A percentile compares a stretch with the other conserved stretches of the same genome.
Conservation (phyloP, 2,113 vertebrate genomes). For the Cettia cetti region DNA sequence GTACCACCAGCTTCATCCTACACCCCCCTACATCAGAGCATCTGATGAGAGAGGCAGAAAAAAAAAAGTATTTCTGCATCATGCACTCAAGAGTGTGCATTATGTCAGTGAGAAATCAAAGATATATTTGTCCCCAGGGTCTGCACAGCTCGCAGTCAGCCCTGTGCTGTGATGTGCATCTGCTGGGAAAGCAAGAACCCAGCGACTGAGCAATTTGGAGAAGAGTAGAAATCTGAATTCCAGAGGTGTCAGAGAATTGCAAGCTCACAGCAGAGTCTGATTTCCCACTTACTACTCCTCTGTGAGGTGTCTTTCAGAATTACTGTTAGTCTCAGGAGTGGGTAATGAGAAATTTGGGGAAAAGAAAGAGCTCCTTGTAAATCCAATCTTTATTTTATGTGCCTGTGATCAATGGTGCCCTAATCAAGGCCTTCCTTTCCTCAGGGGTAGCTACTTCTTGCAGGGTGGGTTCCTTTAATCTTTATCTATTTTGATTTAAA, state of each 20-base stretch:
- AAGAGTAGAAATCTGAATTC: background rate
- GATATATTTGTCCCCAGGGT: background rate
- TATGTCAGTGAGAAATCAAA: background rate
- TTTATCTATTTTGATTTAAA: background rate
- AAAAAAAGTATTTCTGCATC: conserved; percentile 4
- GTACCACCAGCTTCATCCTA: conserved; percentile 24
- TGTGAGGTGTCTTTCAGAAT: background rate
- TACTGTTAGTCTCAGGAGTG: background rate
- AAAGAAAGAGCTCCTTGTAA: background rate
- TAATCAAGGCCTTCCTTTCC: background rate
- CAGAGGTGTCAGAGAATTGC: background rate
- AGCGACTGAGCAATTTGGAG: background rate
- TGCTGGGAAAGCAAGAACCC: background rate
- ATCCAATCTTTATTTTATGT: background rate
- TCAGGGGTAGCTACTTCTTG: background rate
- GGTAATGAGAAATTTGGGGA: background rate
- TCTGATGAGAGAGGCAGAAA: conserved; percentile 22
- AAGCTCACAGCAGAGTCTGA: background rate
- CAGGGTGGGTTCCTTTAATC: background rate
- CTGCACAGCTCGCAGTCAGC: background rate
- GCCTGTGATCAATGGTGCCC: background rate
- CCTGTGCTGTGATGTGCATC: background rate
- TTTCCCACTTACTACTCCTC: background rate
- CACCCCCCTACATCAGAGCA: background rate
- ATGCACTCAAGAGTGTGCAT: background rate